Conservation (phyloP, 2,113 vertebrate species). For the Vulpes ferrilata region DNA sequence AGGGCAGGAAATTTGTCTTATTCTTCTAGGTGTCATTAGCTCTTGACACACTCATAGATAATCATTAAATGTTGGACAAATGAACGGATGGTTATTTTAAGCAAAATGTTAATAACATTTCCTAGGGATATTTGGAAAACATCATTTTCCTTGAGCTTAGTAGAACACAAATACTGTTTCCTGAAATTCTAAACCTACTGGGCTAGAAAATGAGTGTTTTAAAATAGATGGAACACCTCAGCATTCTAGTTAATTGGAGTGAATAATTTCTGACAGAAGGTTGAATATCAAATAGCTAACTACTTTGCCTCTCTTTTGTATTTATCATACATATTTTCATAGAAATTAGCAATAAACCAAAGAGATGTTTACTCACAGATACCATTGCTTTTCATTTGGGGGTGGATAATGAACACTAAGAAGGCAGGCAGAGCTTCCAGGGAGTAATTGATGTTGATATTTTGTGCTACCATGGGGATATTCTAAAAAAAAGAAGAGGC, state of each 20-base stretch:
- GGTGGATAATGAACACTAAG: conserved; percentile 52
- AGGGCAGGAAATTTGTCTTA: conserved; percentile 44
- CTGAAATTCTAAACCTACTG: conserved; percentile 62
- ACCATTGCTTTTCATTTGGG: conserved; percentile 54
- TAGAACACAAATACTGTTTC: conserved; percentile 45
- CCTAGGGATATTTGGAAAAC: conserved; percentile 49
- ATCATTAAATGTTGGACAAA: conserved; percentile 44
- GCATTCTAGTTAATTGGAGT: conserved; percentile 65
- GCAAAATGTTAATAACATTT: conserved; percentile 57
- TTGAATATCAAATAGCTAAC: conserved; percentile 59
- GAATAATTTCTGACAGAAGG: conserved; percentile 70
- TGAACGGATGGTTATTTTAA: conserved; percentile 45
- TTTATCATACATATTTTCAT: conserved; percentile 55
- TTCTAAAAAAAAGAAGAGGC: conserved; percentile 48
- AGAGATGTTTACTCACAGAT: conserved; percentile 58
- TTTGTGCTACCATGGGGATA: conserved; percentile 41
- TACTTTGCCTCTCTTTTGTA: conserved; percentile 54
- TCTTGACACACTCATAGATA: conserved; percentile 1
- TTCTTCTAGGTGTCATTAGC: conserved; percentile 33
- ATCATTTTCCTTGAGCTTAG: conserved; percentile 47
- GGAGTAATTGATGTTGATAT: conserved; percentile 51
- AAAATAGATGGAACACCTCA: conserved; percentile 61
- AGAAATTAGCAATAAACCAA: conserved; percentile 64
- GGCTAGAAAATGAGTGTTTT: conserved; percentile 72
- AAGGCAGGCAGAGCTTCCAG: conserved; percentile 22